phyloP scores from a whole-genome alignment of 1,140 invertebrate species.

The Tetranychus urticae region DNA sequence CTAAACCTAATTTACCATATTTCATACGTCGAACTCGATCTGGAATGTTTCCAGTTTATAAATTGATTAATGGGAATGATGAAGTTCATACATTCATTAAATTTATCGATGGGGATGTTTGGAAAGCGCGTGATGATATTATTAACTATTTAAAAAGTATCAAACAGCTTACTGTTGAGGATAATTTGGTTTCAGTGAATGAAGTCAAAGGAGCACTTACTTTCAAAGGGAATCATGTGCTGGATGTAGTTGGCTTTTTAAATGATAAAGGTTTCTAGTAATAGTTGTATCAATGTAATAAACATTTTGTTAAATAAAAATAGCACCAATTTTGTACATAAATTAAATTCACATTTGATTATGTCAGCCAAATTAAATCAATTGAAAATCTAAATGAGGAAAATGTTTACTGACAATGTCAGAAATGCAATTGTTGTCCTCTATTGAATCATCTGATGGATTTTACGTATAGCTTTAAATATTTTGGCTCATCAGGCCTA shows the following conservation, averaged over 20 bases:
- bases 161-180: not conserved
- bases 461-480: slow-evolving; percentile 31
- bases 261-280: not conserved
- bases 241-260: not conserved
- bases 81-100: not conserved
- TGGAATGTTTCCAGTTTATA: not conserved
- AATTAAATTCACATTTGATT: slow-evolving; percentile 28
- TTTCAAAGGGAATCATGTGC: not conserved
- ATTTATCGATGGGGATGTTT: not conserved
- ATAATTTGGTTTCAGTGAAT: not conserved
- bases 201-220: not conserved
- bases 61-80: not conserved
- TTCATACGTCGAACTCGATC: not conserved
- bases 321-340: no score
- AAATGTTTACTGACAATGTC: slow-evolving; percentile 60
- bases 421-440: slow-evolving; percentile 11
- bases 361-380: slow-evolving; percentile 42
- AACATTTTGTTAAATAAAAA: no score
- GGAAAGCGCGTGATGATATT: not conserved
- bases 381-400: slow-evolving; percentile 82
- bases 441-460: slow-evolving; percentile 13
- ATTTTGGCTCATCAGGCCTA: slow-evolving; percentile 52
- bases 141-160: not conserved
- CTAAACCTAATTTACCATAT: not conserved
- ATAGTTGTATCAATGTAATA: not conserved